Evolutionary conservation across 2,113 vertebrate species (phyloP), one percentile per base, ranked within the genome.

Genomic region (Sorex fumeus): DNA sequence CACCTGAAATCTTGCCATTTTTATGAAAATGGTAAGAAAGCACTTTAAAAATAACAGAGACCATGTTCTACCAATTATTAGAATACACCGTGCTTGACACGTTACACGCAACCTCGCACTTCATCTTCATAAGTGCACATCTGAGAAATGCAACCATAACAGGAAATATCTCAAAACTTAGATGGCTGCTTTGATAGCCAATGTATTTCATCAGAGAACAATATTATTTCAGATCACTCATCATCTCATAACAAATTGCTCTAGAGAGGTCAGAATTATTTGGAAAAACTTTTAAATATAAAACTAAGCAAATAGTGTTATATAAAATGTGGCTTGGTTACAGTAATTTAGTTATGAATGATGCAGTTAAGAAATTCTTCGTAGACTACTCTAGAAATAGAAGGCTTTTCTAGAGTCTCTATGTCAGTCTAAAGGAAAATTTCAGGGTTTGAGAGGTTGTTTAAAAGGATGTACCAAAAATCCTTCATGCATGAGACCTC

Each of bases 271-370:
- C 23, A 43, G 5, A 47, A 75, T 53, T 72, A 77, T 81, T 66
- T 91, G 69, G 87, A 94, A 77, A 12, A 8, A 36, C 53, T 60
- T 80, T 57, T 85, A n/a, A 72, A 84, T 84, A 84, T 87, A 74
- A 91, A 83, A 53, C 43, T 30, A 90, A 91, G 81, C n/a, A 47
- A 16, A 82, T 36, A 75, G 76, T 19, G 9, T 62, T 75, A 79
- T 32, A 23, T 67, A 60, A 30, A 62, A 76, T 80, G 28, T 2
- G 75, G n/a, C 8, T 92, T 92, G n/a, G 12, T 28, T 70, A 11
- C 15, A 84, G 71, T 64, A 82, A 32, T 6, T 88, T 82, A 47
- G 47, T 90, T 91, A 32, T 3, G 27, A 84, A 82, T 87, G 30
- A 64, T 43, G n/a, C 23, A 71, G 40, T 76, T 43, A 66, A 64